Conservation (phyloP, 2,888 invertebrate genomes). For the Plebejus anna region DNA sequence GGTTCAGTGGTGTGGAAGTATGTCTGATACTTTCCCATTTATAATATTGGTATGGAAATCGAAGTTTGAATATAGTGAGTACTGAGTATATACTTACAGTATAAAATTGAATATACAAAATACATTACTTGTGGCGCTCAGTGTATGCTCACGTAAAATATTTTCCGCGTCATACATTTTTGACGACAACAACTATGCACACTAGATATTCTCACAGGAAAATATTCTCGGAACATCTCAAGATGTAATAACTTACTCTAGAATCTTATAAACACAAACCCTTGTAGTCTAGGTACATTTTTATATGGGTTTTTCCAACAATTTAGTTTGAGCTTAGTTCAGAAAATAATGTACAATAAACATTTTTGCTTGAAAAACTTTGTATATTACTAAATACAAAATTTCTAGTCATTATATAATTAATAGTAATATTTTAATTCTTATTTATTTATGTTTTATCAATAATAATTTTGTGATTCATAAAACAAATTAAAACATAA, state of each 20-base stretch:
- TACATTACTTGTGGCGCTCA: conserved; percentile 11
- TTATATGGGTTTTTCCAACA: not conserved
- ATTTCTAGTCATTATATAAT: not conserved
- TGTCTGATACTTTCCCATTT: not conserved
- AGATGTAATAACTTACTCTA: conserved; percentile 12
- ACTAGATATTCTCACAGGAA: conserved; percentile 18
- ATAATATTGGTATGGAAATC: too few species aligned
- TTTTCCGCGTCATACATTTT: conserved; percentile 24
- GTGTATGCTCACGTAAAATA: conserved; percentile 8
- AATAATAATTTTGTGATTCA: not conserved
- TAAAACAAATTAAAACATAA: not conserved
- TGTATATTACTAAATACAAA: too few species aligned
- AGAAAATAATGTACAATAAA: too few species aligned
- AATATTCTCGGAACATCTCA: conserved; percentile 2
- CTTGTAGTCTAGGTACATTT: not conserved
- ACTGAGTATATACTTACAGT: not conserved
- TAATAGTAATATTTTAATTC: not conserved
- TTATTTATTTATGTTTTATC: not conserved
- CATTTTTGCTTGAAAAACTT: too few species aligned
- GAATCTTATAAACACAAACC: not conserved
- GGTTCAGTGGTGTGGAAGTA: not conserved
- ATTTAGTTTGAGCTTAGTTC: not conserved
- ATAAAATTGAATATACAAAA: conserved; percentile 21
- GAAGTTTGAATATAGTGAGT: too few species aligned
- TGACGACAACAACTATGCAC: not conserved